Conservation (phyloP, 1,140 invertebrate species). For the Drosophila serrata region DNA sequence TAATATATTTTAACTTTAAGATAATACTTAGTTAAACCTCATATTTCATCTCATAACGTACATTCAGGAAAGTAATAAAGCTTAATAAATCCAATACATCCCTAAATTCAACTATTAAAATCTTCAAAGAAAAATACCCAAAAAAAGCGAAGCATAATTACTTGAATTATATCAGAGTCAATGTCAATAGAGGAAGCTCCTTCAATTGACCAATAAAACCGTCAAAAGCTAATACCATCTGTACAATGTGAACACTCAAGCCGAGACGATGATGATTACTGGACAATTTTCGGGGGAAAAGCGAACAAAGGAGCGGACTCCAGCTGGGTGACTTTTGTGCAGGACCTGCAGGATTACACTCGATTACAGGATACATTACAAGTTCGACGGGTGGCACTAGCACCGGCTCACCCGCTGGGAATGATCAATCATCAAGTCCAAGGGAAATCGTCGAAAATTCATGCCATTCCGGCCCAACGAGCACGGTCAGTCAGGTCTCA, state of each 20-base stretch:
- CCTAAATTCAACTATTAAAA: background rate
- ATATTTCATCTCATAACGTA: too few relatives aligned
- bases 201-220: constrained; percentile 59
- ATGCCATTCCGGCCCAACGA: constrained; percentile 63
- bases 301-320: constrained; percentile 61
- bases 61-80: background rate
- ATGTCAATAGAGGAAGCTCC: constrained; percentile 21
- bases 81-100: background rate
- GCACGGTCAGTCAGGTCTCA: constrained; percentile 23
- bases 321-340: constrained; percentile 68
- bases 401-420: constrained; percentile 70
- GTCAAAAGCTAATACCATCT: constrained; percentile 55
- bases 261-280: constrained; percentile 21
- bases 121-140: constrained; percentile 4
- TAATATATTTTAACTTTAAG: background rate
- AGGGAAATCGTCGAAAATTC: constrained; percentile 65
- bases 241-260: constrained; percentile 45
- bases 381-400: constrained; percentile 57
- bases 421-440: constrained; percentile 84
- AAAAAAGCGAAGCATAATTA: constrained; percentile 22
- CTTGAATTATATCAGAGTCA: constrained; percentile 27
- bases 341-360: constrained; percentile 82
- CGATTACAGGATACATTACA: constrained; percentile 83
- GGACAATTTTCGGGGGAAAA: constrained; percentile 11
- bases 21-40: background rate